Conservation (phyloP, 2,797 vertebrate species). For the Distichodus sexfasciatus region DNA sequence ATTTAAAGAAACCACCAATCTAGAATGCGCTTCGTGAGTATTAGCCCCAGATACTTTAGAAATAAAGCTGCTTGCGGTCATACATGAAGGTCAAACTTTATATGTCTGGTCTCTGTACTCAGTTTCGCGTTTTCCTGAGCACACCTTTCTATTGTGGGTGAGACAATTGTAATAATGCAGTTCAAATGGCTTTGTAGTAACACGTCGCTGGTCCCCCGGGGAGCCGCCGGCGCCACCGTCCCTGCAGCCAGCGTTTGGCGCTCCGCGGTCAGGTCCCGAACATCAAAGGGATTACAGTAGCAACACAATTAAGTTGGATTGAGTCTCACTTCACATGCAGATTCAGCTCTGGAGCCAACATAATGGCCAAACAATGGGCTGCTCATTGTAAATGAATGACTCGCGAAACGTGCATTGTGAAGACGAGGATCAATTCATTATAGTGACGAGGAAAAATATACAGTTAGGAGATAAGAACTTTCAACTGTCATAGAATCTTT, state of each 20-base stretch:
- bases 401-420: neutral
- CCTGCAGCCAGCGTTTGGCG: slow-evolving; percentile 67
- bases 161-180: slow-evolving; percentile 42
- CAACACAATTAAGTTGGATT: slow-evolving; percentile 66
- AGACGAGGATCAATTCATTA: no score
- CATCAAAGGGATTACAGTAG: slow-evolving; percentile 78
- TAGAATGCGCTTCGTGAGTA: no score
- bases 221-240: slow-evolving; percentile 64
- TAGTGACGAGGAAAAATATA: no score
- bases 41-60: neutral
- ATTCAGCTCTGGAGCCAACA: slow-evolving; percentile 46
- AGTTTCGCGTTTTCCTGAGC: slow-evolving; percentile 16
- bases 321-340: slow-evolving; percentile 64
- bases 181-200: slow-evolving; percentile 52
- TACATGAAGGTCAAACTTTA: neutral
- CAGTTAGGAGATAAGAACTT: no score
- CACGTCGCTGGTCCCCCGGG: slow-evolving; percentile 52
- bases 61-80: neutral
- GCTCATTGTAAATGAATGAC: neutral
- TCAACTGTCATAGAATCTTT: no score
- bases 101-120: neutral
- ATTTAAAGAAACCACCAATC: no score
- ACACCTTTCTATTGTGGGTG: slow-evolving; percentile 27
- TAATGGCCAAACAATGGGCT: slow-evolving; percentile 53
- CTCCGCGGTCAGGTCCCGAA: slow-evolving; percentile 31